phyloP scores from a whole-genome alignment of 1,140 invertebrate species.

The Ooceraea biroi region DNA sequence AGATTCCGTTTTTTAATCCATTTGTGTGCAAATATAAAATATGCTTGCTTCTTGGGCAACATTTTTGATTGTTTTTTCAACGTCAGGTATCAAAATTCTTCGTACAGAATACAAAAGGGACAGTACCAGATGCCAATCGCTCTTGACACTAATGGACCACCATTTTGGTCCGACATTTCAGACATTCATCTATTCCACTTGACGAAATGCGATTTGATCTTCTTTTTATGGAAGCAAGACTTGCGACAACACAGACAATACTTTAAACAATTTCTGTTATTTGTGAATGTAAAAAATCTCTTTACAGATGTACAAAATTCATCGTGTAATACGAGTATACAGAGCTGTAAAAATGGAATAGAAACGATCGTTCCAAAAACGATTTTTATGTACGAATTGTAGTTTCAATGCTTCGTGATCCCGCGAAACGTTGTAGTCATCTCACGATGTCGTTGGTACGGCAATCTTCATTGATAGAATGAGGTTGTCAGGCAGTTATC shows the following conservation, averaged over 20 bases:
- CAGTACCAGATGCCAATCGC: not conserved
- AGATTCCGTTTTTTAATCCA: constrained; percentile 19
- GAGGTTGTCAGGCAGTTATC: not conserved
- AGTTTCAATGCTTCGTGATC: constrained; percentile 23
- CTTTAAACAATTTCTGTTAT: constrained; percentile 62
- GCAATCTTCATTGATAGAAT: not conserved
- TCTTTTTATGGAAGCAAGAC: not conserved
- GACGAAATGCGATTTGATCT: not conserved
- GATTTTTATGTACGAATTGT: not conserved
- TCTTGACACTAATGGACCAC: not conserved
- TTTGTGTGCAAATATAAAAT: not conserved
- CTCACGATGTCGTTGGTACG: not conserved
- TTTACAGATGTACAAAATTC: constrained; percentile 69
- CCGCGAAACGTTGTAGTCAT: not conserved
- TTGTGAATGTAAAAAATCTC: constrained; percentile 63
- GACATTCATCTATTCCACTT: not conserved
- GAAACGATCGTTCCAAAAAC: not conserved
- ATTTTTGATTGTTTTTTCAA: constrained; percentile 9
- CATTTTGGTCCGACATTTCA: not conserved
- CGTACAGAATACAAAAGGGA: too few species aligned
- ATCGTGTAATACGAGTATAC: constrained; percentile 40
- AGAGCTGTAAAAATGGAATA: constrained; percentile 62
- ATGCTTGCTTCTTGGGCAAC: not conserved
- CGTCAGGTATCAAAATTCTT: not conserved
- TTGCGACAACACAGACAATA: not conserved